A percentile compares a stretch with the other conserved stretches of the same genome.
Conservation (phyloP, 1,140 invertebrate species). For the Microplitis demolitor region DNA sequence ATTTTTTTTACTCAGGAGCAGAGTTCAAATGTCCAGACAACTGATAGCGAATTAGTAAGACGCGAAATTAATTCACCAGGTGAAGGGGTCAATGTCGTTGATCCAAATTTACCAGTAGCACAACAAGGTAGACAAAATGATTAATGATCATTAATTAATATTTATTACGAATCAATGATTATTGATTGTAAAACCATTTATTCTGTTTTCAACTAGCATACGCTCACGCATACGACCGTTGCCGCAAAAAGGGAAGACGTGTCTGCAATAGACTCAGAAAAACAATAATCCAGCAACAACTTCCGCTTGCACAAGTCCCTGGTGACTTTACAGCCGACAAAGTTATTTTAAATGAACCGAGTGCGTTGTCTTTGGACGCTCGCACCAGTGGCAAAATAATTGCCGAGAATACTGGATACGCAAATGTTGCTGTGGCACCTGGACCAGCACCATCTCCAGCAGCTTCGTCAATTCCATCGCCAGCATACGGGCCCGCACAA, state of each 20-base stretch:
- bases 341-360: not conserved
- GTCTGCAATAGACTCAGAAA: constrained; percentile 6
- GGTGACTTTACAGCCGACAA: not conserved
- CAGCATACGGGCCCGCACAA: not conserved
- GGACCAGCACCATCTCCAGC: not conserved
- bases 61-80: not conserved
- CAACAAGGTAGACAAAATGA: not conserved
- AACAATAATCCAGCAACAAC: constrained; percentile 5
- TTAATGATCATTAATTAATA: no score
- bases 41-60: not conserved
- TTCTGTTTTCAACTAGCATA: not conserved
- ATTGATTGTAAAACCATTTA: not conserved
- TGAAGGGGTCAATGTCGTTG: not conserved
- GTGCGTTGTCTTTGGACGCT: not conserved
- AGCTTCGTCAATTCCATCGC: not conserved
- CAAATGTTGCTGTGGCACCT: not conserved
- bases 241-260: not conserved
- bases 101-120: not conserved
- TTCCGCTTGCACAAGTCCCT: not conserved
- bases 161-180: no score
- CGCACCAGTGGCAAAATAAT: not conserved
- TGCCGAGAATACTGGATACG: constrained; percentile 8
- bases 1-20: not conserved
- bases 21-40: no score
- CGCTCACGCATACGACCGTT: not conserved